Percentiles rank a stretch among this genome's conserved stretches.
These are phyloP conservation scores for Coecobrya sp. DNA, from an alignment of 2,888 invertebrate genomes.

Conservation along the genomic window DNA sequence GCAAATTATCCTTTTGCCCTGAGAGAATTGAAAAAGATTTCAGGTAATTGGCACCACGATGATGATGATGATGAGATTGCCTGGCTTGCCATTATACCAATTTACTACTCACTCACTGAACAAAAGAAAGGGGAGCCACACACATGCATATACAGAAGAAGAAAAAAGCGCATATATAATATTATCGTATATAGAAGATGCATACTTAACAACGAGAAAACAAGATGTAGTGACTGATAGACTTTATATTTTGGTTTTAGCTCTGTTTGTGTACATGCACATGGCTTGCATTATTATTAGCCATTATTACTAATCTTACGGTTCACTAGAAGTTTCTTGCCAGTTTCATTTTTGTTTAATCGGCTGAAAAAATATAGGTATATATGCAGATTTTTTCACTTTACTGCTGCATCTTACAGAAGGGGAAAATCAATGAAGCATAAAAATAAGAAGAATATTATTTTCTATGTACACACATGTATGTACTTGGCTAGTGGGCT, in stretches of 20 bases:
- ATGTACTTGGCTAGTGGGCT: not conserved
- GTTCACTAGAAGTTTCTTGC: conserved; percentile 5
- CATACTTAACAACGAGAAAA: not conserved
- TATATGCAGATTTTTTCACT: not conserved
- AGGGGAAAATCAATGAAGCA: conserved; percentile 30
- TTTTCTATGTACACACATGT: not conserved
- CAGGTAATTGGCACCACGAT: conserved; percentile 74
- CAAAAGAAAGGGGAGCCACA: conserved; percentile 22
- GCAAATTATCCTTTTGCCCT: conserved; percentile 74
- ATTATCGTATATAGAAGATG: no score
- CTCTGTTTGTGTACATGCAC: not conserved
- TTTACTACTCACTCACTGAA: not conserved
- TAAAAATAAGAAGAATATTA: not conserved
- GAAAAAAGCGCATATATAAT: no score
- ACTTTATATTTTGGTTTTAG: not conserved
- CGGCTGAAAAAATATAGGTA: no score
- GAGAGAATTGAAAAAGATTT: conserved; percentile 61
- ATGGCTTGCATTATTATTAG: conserved; percentile 2
- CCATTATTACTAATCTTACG: conserved; percentile 10
- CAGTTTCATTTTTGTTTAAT: conserved; percentile 24
- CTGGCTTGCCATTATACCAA: conserved; percentile 56
- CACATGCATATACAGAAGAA: conserved; percentile 4
- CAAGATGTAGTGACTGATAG: not conserved
- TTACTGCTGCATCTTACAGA: not conserved
- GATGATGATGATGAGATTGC: conserved; percentile 4